Percentiles rank a stretch among this genome's conserved stretches.
Evolutionary conservation across 2,113 vertebrate genomes (phyloP).

Genomic region (Mus musculus): GRCm39 chr8:47313501-47314000

Average conservation of each 20-base stretch:
- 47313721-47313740: constrained; percentile 40
- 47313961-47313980: neutral
- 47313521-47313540: neutral
- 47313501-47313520: neutral
- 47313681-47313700: constrained; percentile 1
- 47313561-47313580: neutral
- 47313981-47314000: neutral
- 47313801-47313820: neutral
- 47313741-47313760: neutral
- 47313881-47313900: neutral
- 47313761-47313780: neutral
- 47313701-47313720: neutral
- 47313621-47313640: neutral
- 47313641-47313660: neutral
- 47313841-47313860: neutral
- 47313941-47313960: neutral
- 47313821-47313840: neutral
- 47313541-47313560: neutral
- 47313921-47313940: neutral
- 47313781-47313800: neutral
- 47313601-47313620: neutral
- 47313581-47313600: neutral
- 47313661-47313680: neutral
- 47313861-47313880: neutral
- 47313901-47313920: neutral